Conservation (phyloP, 2,888 invertebrate species). For the Pachycephus smyrnensis region DNA sequence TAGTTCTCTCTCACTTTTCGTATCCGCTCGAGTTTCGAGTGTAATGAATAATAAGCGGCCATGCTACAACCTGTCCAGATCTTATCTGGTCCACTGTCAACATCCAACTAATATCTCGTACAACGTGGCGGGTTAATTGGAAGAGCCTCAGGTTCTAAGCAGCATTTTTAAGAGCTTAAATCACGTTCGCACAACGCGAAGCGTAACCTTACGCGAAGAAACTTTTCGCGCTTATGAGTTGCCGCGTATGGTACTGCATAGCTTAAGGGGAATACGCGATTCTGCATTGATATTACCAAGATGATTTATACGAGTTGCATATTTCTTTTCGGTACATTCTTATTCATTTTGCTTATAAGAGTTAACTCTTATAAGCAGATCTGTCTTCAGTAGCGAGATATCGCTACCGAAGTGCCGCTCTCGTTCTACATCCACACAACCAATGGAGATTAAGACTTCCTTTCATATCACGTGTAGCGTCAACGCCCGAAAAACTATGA, state of each 20-base stretch:
- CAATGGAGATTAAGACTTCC: neutral
- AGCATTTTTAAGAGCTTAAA: constrained; percentile 50
- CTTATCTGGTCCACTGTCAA: constrained; percentile 61
- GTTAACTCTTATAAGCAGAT: too few relatives aligned
- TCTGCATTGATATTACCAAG: constrained; percentile 11
- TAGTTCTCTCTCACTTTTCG: neutral
- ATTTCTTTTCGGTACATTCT: neutral
- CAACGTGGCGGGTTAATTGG: constrained; percentile 62
- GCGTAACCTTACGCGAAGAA: constrained; percentile 4
- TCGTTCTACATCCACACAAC: neutral
- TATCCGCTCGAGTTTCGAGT: constrained; percentile 43
- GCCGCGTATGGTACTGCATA: neutral
- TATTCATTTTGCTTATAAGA: neutral
- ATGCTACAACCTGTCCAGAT: constrained; percentile 53
- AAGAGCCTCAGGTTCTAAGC: constrained; percentile 48
- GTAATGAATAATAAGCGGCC: constrained; percentile 59
- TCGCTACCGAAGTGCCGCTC: neutral
- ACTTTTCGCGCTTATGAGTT: neutral
- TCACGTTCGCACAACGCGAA: constrained; percentile 43
- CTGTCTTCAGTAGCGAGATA: too few relatives aligned
- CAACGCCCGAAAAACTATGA: neutral
- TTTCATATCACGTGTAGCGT: neutral
- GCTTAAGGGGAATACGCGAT: constrained; percentile 14
- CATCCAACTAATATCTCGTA: constrained; percentile 63
- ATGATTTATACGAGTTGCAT: neutral